A percentile compares a stretch with the other conserved stretches of the same genome.
Evolutionary conservation across 2,888 invertebrate genomes (phyloP).

Genomic region (Cheilosia grossa): DNA sequence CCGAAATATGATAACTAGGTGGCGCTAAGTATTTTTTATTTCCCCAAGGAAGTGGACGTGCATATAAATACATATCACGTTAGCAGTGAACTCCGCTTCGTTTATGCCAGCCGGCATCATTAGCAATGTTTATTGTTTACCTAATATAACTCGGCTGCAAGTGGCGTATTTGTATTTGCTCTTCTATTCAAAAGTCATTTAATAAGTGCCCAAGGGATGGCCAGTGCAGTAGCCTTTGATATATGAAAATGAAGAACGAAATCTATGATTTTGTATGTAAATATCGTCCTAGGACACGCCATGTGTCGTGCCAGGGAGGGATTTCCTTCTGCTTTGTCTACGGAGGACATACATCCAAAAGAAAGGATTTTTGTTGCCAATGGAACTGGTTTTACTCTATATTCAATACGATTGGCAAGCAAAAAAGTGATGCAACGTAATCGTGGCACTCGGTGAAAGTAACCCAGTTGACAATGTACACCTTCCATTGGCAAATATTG

Average conservation of each 20-base stretch:
- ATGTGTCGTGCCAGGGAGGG: constrained; percentile 45
- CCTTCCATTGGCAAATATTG: constrained; percentile 1
- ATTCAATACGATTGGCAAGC: not conserved
- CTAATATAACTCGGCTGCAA: not conserved
- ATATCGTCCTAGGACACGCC: constrained; percentile 55
- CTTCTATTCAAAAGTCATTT: constrained; percentile 57
- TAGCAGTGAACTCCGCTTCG: constrained; percentile 21
- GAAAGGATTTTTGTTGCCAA: constrained; percentile 18
- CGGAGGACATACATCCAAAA: constrained; percentile 41
- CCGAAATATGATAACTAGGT: constrained; percentile 2
- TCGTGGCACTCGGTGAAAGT: not conserved
- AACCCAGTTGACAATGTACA: not conserved
- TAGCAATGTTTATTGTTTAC: constrained; percentile 29
- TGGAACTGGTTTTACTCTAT: not conserved
- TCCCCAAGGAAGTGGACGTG: constrained; percentile 15
- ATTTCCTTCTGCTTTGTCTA: constrained; percentile 24
- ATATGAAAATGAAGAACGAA: constrained; percentile 41
- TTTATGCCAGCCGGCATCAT: not conserved
- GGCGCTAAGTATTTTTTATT: constrained; percentile 9
- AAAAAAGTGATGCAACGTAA: constrained; percentile 14
- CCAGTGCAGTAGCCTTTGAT: constrained; percentile 16
- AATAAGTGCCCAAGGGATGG: constrained; percentile 48
- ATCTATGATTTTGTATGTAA: constrained; percentile 57
- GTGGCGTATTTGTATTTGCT: constrained; percentile 25
- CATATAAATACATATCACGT: constrained; percentile 5